Percentiles rank a stretch among this genome's conserved stretches.
Evolutionary conservation across 2,113 vertebrate species (phyloP).

Genomic region (Arvicanthis niloticus): DNA sequence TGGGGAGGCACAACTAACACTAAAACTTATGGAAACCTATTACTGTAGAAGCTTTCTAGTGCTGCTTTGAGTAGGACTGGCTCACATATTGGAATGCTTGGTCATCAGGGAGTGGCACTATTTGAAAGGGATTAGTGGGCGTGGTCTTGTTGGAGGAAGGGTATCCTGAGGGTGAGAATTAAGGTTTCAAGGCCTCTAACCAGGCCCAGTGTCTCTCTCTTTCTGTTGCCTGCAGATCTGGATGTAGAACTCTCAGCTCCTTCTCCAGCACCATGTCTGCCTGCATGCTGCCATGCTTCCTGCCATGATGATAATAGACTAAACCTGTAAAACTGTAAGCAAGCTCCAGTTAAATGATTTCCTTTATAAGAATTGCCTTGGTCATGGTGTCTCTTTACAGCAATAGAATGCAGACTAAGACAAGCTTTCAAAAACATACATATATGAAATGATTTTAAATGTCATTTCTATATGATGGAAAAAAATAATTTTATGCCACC

Average conservation of each 20-base stretch:
- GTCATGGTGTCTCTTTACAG: not conserved
- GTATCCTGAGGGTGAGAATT: not conserved
- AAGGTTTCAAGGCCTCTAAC: not conserved
- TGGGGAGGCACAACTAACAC: not conserved
- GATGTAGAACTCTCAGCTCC: not conserved
- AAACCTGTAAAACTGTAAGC: not conserved
- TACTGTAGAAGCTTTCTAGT: not conserved
- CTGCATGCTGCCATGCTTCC: not conserved
- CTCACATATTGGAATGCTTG: not conserved
- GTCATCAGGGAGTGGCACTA: not conserved
- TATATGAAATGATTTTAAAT: not conserved
- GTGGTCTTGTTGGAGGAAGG: not conserved
- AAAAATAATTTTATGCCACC: not conserved
- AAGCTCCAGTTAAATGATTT: not conserved
- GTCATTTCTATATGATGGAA: not conserved
- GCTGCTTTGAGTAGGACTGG: not conserved
- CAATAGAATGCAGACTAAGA: not conserved
- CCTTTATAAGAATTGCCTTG: not conserved
- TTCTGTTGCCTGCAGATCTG: not conserved
- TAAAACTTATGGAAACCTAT: not conserved
- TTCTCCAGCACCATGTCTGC: not conserved
- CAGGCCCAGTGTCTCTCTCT: not conserved
- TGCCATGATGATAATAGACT: not conserved
- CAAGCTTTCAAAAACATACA: not conserved
- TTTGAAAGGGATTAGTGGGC: not conserved